Percentiles rank a stretch among this genome's conserved stretches.
These are phyloP conservation scores for Mixornis gularis DNA, from an alignment of 2,113 vertebrate genomes.

Conservation along the genomic window DNA sequence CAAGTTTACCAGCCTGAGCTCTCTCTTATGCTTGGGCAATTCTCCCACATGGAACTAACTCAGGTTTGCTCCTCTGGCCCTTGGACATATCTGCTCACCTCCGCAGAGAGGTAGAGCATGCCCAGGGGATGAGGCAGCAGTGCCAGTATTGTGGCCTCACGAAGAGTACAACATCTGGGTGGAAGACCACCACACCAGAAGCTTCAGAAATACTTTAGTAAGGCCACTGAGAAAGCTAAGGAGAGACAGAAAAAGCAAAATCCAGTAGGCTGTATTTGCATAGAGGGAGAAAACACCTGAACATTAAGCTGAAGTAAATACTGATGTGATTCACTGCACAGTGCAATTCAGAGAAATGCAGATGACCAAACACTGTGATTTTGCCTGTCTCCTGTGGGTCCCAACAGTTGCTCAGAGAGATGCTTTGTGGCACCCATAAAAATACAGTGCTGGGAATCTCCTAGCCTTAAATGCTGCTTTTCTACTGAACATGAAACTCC, in stretches of 20 bases:
- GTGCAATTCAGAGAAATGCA: not conserved
- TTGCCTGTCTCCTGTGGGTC: not conserved
- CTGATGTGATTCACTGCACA: not conserved
- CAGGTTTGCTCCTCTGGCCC: not conserved
- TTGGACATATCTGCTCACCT: not conserved
- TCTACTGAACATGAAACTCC: not conserved
- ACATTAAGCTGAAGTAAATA: not conserved
- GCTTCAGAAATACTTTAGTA: not conserved
- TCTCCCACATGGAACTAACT: not conserved
- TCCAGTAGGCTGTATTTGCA: not conserved
- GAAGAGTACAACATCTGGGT: not conserved
- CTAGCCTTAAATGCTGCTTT: not conserved
- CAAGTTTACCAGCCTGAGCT: not conserved
- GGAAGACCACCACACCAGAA: not conserved
- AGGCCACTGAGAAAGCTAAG: not conserved
- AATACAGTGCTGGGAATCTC: not conserved
- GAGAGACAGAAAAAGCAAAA: not conserved
- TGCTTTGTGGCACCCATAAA: not conserved
- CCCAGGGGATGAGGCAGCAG: not conserved
- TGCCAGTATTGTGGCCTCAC: not conserved
- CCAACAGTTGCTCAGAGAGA: not conserved
- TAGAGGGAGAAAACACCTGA: not conserved
- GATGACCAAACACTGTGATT: not conserved
- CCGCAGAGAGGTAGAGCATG: accelerated
- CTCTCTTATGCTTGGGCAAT: not conserved